Percentiles rank a stretch among this genome's conserved stretches.
Evolutionary conservation across 2,888 invertebrate species (phyloP).

Genomic region (Tetrapedia diversipes): DNA sequence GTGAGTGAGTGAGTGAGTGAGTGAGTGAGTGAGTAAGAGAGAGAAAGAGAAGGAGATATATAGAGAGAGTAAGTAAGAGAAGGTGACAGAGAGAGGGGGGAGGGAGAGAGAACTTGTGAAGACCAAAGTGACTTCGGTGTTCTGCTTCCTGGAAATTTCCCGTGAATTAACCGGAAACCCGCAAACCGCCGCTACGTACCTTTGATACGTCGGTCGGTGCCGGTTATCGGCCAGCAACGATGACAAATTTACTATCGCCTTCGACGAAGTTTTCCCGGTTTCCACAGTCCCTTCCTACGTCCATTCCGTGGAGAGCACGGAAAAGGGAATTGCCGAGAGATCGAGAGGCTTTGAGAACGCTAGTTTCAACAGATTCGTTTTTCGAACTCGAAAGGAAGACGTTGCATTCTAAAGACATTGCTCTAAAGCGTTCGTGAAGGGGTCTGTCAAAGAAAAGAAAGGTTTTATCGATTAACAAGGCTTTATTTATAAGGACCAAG

Average conservation of each 20-base stretch:
- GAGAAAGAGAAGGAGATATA: no score
- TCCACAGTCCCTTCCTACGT: neutral
- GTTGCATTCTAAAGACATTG: neutral
- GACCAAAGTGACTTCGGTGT: conserved; percentile 23
- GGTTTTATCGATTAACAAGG: no score
- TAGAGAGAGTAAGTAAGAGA: no score
- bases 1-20: no score
- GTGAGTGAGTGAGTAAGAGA: no score
- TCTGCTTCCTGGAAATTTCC: conserved; percentile 44
- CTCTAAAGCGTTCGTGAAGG: conserved; percentile 13
- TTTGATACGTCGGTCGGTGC: conserved; percentile 29
- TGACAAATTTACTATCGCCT: conserved; percentile 37
- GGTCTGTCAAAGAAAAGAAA: neutral
- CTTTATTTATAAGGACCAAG: no score
- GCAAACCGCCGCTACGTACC: conserved; percentile 29
- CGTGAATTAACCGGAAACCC: conserved; percentile 53
- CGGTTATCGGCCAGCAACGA: conserved; percentile 27
- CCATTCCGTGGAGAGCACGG: neutral
- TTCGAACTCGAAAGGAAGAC: neutral
- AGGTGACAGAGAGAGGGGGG: no score
- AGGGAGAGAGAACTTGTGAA: conserved; percentile 6
- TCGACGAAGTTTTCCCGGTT: neutral
- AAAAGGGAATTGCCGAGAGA: conserved; percentile 13
- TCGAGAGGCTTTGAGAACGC: conserved; percentile 1
- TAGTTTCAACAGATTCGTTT: conserved; percentile 15